Base-by-base conservation (phyloP, 2,888 invertebrate species). In the Drosophila robusta region DNA sequence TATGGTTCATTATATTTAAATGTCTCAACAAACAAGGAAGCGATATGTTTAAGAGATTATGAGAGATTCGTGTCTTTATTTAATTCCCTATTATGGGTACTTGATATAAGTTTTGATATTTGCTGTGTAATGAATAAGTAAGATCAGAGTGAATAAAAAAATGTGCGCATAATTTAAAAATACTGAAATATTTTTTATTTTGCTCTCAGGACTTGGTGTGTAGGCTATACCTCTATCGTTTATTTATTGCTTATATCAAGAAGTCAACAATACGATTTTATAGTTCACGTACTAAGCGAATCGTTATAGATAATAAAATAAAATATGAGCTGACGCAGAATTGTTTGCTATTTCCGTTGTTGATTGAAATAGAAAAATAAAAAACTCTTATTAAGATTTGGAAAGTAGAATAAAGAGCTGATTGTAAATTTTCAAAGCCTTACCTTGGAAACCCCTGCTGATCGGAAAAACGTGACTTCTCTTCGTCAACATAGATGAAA, bases 401-500 rank as follows among this genome's bases (percentile, higher is more conserved):
- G 8, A 38, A 11, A 32, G 3, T 11, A 11, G 3, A 11, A 32
- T 9, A n/a, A n/a, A n/a, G n/a, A n/a, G n/a, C n/a, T n/a, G n/a
- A n/a, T n/a, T n/a, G n/a, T n/a, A n/a, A n/a, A n/a, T n/a, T n/a
- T n/a, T n/a, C n/a, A n/a, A n/a, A n/a, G n/a, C n/a, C n/a, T n/a
- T n/a, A n/a, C n/a, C n/a, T n/a, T n/a, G n/a, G n/a, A n/a, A n/a
- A n/a, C n/a, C n/a, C n/a, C n/a, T n/a, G 32, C 32, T 32, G 3
- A 32, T 11, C 6, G 7, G 7, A 26, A 26, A 26, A 26, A 32
- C 3, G 4, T 32, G 9, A 3, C 32, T 32, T 32, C 32, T 0
- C 6, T 26, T 11, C 6, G 61, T 26, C 61, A 69, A 70, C 56
- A 63, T 77, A 80, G 63, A 63, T 80, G 80, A 83, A 8, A 7